These are phyloP conservation scores for Omphaloscelis lunosa DNA, from an alignment of 2,888 invertebrate genomes.

Conservation along the genomic window DNA sequence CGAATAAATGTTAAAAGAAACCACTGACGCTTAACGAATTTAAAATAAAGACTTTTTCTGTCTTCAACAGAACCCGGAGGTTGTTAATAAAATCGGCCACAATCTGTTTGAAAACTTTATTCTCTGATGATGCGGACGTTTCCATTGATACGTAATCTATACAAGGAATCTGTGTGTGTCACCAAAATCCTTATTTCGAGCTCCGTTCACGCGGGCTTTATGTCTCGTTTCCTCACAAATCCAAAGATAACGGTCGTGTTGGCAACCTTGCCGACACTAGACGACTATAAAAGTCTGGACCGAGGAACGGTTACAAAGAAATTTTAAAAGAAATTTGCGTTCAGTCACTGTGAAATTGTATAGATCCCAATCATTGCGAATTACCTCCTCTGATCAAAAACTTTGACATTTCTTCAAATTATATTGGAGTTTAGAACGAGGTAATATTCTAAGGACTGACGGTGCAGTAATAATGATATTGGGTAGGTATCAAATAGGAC, in stretches of 20 bases:
- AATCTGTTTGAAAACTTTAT: constrained; percentile 58
- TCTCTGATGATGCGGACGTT: constrained; percentile 60
- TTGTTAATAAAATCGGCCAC: constrained; percentile 47
- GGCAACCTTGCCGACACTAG: constrained; percentile 69
- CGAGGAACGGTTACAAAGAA: constrained; percentile 72
- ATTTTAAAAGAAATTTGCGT: constrained; percentile 72
- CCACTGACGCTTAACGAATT: constrained; percentile 12
- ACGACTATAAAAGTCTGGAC: constrained; percentile 73
- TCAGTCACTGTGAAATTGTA: constrained; percentile 77
- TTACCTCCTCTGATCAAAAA: constrained; percentile 67
- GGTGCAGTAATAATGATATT: constrained; percentile 37
- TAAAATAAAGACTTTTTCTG: constrained; percentile 50
- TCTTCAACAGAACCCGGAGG: constrained; percentile 4
- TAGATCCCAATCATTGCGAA: constrained; percentile 73
- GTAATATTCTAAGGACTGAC: constrained; percentile 41
- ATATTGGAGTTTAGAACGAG: constrained; percentile 51
- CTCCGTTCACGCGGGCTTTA: constrained; percentile 79
- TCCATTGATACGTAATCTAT: constrained; percentile 75
- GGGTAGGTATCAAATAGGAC: constrained; percentile 1
- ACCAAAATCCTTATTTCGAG: constrained; percentile 75
- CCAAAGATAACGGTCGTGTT: constrained; percentile 78
- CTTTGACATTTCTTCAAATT: constrained; percentile 67
- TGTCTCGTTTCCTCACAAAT: constrained; percentile 83
- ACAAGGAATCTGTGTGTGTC: constrained; percentile 74
- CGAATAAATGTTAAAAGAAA: constrained; percentile 32